Percentiles rank a stretch among this genome's conserved stretches.
phyloP scores from a whole-genome alignment of 2,888 invertebrate genomes.

The Drosophila multiciliata region DNA sequence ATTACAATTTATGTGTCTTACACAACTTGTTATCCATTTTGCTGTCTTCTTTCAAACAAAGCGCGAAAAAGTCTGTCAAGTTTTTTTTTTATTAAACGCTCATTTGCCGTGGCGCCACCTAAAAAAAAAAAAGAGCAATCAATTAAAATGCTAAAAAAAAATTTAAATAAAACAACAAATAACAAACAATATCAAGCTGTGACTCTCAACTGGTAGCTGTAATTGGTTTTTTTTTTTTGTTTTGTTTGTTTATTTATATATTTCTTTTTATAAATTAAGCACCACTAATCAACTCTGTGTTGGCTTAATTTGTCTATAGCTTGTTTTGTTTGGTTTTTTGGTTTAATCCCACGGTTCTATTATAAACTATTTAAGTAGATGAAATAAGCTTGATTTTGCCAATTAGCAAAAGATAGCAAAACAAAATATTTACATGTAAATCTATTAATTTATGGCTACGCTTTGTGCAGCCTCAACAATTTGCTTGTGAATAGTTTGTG shows the following conservation, averaged over 20 bases:
- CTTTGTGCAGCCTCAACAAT: conserved; percentile 38
- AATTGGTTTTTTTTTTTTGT: conserved; percentile 17
- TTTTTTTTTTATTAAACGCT: conserved; percentile 25
- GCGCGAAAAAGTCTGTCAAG: conserved; percentile 42
- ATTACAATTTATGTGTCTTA: conserved; percentile 32
- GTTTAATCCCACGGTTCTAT: conserved; percentile 8
- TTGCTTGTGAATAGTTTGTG: conserved; percentile 48
- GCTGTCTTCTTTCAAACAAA: conserved; percentile 23
- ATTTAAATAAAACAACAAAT: conserved; percentile 8
- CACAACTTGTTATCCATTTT: conserved; percentile 34
- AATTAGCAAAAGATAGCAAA: conserved; percentile 27
- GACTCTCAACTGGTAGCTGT: conserved; percentile 35
- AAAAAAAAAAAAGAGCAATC: conserved; percentile 31
- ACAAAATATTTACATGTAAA: conserved; percentile 37
- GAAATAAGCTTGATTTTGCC: conserved; percentile 28
- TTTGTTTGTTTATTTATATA: neutral
- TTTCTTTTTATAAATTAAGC: neutral
- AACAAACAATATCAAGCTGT: conserved; percentile 2
- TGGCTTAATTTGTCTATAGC: neutral
- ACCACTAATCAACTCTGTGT: neutral
- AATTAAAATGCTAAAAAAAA: conserved; percentile 45
- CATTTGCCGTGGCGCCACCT: conserved; percentile 54
- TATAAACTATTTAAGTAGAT: conserved; percentile 21
- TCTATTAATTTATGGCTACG: conserved; percentile 44
- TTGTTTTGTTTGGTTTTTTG: conserved; percentile 4